These are phyloP conservation scores for Sciaenops ocellatus DNA, from an alignment of 2,797 vertebrate species.

Conservation along the genomic window DNA sequence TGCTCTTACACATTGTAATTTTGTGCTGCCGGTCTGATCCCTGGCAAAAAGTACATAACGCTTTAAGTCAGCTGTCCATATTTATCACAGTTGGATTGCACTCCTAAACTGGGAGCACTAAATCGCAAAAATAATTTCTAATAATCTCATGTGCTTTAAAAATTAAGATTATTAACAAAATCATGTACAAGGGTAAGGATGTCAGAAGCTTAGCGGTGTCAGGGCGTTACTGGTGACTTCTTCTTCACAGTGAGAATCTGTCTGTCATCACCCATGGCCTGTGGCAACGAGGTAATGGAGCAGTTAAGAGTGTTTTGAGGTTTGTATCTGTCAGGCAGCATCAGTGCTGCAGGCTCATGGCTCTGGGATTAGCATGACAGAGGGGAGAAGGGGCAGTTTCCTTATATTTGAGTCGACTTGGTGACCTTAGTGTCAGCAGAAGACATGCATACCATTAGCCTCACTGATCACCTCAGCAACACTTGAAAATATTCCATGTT, in stretches of 20 bases:
- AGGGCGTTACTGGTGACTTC: conserved; percentile 40
- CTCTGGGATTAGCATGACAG: conserved; percentile 69
- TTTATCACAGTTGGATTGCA: too few species aligned
- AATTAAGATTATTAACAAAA: conserved; percentile 1
- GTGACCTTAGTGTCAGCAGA: conserved; percentile 45
- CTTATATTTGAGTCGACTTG: conserved; percentile 32
- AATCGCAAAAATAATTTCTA: too few species aligned
- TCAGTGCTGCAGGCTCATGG: conserved; percentile 52
- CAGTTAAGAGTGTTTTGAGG: conserved; percentile 75
- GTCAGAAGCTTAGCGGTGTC: conserved; percentile 38
- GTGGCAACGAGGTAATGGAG: conserved; percentile 66
- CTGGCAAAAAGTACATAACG: too few species aligned
- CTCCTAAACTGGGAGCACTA: too few species aligned
- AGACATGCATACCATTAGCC: background rate
- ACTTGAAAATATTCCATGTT: background rate
- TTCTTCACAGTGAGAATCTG: conserved; percentile 2
- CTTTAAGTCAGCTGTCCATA: too few species aligned
- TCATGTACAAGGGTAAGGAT: background rate
- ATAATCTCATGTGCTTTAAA: background rate
- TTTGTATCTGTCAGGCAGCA: conserved; percentile 57
- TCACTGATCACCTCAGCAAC: conserved; percentile 24
- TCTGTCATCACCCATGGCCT: conserved; percentile 64
- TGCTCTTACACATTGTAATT: too few species aligned
- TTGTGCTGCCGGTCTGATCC: too few species aligned
- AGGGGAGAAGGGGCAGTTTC: conserved; percentile 42